Base-by-base conservation (phyloP, 2,797 vertebrate genomes). In the Enteromius trimaculatus region DNA sequence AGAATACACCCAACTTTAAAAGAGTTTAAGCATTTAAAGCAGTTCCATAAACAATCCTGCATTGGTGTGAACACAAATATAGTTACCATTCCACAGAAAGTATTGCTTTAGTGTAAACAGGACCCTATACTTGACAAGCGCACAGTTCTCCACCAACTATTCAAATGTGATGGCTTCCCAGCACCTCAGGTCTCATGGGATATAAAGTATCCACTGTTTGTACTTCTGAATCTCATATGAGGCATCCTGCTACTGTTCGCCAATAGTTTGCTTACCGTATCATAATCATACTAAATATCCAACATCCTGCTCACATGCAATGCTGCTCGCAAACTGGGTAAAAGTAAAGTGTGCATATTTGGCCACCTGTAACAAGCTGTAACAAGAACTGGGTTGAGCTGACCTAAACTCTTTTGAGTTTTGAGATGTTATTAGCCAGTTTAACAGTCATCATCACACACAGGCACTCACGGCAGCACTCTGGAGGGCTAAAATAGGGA, bases 401-500 rank as follows among this genome's bases (percentile, higher is more conserved):
- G 80, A 82, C 42, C 29, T 70, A 53, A 77, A 31, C 65, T 77
- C n/a, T 49, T 68, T 80, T 76, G 16, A 58, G 65, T 29, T 81
- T 42, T 71, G 37, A 77, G 58, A 82, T 78, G 66, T 62, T 83
- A 77, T 78, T 70, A 83, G 82, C 39, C 65, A 44, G 65, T 60
- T 83, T 83, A 83, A 78, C 65, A 51, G 53, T 69, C 82, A 83
- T 83, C 75, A 77, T 69, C 37, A 70, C 82, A 71, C 81, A 55
- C 72, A 82, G 47, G 65, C 65, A 14, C 65, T 31, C 70, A 44
- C 68, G 53, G 68, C 49, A 42, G 51, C 74, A 77, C 81, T 77
- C 81, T 37, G 81, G 81, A 83, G 81, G 81, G 39, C 66, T 78
- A 64, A 83, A 83, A 78, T 83, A 78, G 31, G 29, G 53, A 83